These are phyloP conservation scores for Schizotus pectinicornis DNA, from an alignment of 2,888 invertebrate species.

Conservation along the genomic window DNA sequence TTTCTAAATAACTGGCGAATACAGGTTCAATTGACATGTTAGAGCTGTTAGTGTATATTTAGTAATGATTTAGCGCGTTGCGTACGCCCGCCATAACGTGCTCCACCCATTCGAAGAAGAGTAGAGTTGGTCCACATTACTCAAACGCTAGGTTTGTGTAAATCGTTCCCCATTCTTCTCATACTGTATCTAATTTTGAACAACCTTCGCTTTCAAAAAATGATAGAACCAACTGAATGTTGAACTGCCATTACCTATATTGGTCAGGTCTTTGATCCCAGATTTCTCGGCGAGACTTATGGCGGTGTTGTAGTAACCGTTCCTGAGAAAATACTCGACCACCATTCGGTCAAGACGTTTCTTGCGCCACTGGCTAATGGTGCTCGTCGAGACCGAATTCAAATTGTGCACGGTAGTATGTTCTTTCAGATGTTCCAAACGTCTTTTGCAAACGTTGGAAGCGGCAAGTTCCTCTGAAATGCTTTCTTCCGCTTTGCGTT, in stretches of 20 bases:
- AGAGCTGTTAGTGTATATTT: too few relatives aligned
- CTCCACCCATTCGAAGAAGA: too few relatives aligned
- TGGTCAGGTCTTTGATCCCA: constrained; percentile 85
- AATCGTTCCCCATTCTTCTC: too few relatives aligned
- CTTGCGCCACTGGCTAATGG: constrained; percentile 80
- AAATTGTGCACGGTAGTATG: constrained; percentile 62
- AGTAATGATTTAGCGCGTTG: too few relatives aligned
- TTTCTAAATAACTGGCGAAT: too few relatives aligned
- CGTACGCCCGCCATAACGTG: too few relatives aligned
- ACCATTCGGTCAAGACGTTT: constrained; percentile 93
- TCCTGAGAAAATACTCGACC: constrained; percentile 93
- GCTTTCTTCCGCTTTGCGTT: constrained; percentile 93
- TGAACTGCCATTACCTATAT: constrained; percentile 73
- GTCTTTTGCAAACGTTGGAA: constrained; percentile 87
- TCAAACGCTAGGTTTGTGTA: too few relatives aligned
- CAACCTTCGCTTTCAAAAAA: too few relatives aligned
- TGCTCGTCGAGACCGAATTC: constrained; percentile 59
- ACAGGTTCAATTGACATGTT: too few relatives aligned
- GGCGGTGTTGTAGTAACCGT: constrained; percentile 95
- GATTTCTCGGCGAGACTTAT: constrained; percentile 83
- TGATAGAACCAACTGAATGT: too few relatives aligned
- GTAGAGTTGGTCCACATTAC: too few relatives aligned
- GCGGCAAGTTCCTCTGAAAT: constrained; percentile 91
- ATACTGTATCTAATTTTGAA: too few relatives aligned
- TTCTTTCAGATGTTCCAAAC: constrained; percentile 91